Percentiles rank a stretch among this genome's conserved stretches.
phyloP scores from a whole-genome alignment of 2,888 invertebrate species.

The Drosophila mimetica region DNA sequence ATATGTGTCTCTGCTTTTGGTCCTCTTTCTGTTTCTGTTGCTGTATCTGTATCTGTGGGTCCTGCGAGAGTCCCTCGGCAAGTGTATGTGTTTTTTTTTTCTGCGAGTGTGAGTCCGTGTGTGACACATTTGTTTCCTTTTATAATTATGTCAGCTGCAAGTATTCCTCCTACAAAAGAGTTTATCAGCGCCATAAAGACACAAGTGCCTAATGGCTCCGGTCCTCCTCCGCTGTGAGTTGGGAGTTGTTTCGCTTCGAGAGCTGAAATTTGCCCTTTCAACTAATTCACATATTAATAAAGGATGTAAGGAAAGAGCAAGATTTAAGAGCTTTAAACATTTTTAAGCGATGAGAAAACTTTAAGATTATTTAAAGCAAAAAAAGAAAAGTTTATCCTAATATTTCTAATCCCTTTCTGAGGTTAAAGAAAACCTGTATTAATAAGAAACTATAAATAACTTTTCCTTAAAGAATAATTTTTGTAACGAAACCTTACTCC shows the following conservation, averaged over 20 bases:
- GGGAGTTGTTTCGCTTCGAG: slow-evolving; percentile 12
- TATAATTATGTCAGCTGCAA: slow-evolving; percentile 81
- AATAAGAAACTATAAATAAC: too few relatives aligned
- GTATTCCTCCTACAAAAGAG: slow-evolving; percentile 70
- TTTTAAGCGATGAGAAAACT: too few relatives aligned
- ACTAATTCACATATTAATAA: slow-evolving; percentile 7
- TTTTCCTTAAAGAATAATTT: too few relatives aligned
- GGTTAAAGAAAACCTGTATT: neutral
- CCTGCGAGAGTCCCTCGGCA: slow-evolving; percentile 56
- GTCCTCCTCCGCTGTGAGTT: slow-evolving; percentile 14
- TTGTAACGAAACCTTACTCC: too few relatives aligned
- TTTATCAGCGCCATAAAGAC: slow-evolving; percentile 59
- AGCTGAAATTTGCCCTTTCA: slow-evolving; percentile 6
- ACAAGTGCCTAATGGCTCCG: slow-evolving; percentile 37
- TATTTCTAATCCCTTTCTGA: too few relatives aligned
- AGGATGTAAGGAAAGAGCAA: neutral
- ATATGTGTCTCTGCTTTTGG: slow-evolving; percentile 45
- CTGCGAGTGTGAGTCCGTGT: slow-evolving; percentile 43
- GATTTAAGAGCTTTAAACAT: neutral
- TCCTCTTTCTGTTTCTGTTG: slow-evolving; percentile 30
- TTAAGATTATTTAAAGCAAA: too few relatives aligned
- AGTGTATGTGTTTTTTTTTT: slow-evolving; percentile 21
- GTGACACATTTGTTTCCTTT: slow-evolving; percentile 75
- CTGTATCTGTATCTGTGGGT: slow-evolving; percentile 43
- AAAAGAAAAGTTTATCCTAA: too few relatives aligned